Conservation (phyloP, 2,797 vertebrate genomes). For the Gephyroberyx darwinii region DNA sequence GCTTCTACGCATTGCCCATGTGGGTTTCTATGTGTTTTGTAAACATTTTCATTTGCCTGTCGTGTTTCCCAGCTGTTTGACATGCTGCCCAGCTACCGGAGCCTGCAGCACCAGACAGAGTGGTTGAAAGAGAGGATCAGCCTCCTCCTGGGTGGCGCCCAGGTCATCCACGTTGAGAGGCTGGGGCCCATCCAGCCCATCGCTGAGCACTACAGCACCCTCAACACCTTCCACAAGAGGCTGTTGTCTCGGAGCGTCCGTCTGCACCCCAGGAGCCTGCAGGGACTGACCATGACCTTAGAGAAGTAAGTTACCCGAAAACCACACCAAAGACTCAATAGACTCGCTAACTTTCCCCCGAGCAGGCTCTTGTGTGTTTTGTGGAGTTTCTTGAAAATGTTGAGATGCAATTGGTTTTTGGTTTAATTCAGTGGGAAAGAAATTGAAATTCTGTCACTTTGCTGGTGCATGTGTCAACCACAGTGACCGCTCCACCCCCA, state of each 20-base stretch:
- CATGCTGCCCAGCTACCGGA: constrained; percentile 86
- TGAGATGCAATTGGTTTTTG: background rate
- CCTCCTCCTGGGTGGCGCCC: constrained; percentile 88
- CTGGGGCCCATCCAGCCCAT: constrained; percentile 85
- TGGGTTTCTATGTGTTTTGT: background rate
- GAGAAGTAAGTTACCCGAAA: constrained; percentile 80
- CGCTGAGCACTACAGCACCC: constrained; percentile 86
- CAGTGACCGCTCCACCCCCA: constrained; percentile 87
- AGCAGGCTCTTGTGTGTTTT: no score
- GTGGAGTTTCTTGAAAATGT: no score
- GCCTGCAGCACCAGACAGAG: constrained; percentile 86
- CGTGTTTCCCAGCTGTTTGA: constrained; percentile 84
- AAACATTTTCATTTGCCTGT: background rate
- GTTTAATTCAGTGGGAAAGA: background rate
- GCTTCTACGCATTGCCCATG: background rate
- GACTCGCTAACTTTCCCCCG: no score
- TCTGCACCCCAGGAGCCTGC: constrained; percentile 90
- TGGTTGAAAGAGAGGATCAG: constrained; percentile 90
- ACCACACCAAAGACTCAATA: no score
- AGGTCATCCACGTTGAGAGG: constrained; percentile 87
- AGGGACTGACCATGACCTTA: constrained; percentile 88
- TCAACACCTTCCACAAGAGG: constrained; percentile 85
- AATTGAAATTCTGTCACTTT: background rate
- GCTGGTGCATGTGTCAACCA: constrained; percentile 11
- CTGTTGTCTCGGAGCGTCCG: constrained; percentile 77